A percentile compares a stretch with the other conserved stretches of the same genome.
Conservation (phyloP, 1,140 invertebrate genomes). For the Drosophila dunni region DNA sequence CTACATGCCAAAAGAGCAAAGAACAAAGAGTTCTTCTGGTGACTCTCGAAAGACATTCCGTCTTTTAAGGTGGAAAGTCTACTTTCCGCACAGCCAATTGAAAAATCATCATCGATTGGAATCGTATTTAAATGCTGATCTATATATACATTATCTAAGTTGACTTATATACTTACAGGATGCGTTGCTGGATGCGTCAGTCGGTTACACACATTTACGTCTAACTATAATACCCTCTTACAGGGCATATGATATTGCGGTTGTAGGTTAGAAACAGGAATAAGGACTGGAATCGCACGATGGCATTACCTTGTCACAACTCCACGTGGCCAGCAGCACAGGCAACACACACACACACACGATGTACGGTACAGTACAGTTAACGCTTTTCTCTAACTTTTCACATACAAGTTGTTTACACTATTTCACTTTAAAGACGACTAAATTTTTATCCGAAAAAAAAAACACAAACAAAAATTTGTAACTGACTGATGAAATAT, state of each 20-base stretch:
- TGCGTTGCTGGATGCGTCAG: background rate
- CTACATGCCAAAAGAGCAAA: too few relatives aligned
- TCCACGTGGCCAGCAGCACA: conserved; percentile 28
- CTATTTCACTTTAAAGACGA: conserved; percentile 65
- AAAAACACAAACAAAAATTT: conserved; percentile 39
- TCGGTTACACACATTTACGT: background rate
- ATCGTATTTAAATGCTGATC: background rate
- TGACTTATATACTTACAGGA: background rate
- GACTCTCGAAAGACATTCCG: too few relatives aligned
- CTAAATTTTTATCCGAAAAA: conserved; percentile 71
- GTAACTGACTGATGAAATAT: conserved; percentile 49
- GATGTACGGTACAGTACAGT: conserved; percentile 19
- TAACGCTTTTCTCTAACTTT: conserved; percentile 28
- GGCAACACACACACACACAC: conserved; percentile 31
- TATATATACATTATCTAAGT: background rate
- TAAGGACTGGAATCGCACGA: background rate
- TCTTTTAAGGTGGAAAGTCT: too few relatives aligned
- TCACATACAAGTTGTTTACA: conserved; percentile 55
- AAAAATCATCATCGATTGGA: too few relatives aligned
- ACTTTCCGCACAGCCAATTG: too few relatives aligned
- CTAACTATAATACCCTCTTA: background rate
- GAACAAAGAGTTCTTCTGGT: too few relatives aligned
- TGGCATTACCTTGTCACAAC: conserved; percentile 34
- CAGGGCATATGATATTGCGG: background rate
- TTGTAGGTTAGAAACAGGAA: background rate